phyloP scores from a whole-genome alignment of 2,113 vertebrate species.

The Trogon surrucura region DNA sequence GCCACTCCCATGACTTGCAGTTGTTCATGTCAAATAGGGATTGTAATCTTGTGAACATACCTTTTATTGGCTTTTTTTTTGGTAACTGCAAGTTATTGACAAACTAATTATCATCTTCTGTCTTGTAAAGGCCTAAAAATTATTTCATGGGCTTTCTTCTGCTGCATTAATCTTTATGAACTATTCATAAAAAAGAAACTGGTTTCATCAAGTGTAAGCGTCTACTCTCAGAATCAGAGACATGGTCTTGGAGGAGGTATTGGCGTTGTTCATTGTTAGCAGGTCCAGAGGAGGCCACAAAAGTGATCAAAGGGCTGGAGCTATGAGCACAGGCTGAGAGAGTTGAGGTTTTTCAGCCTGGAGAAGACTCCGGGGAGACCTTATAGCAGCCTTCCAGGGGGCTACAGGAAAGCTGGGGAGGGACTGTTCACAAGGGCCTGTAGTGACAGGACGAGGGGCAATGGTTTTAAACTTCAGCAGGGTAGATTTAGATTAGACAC shows the following conservation, averaged over 20 bases:
- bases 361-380: too few relatives aligned
- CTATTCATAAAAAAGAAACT: neutral
- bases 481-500: too few relatives aligned
- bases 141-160: neutral
- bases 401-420: too few relatives aligned
- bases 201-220: neutral
- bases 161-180: neutral
- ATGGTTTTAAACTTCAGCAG: too few relatives aligned
- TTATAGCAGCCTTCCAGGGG: too few relatives aligned
- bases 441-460: too few relatives aligned
- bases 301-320: too few relatives aligned
- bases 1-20: fast-evolving
- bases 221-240: neutral
- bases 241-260: neutral
- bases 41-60: neutral
- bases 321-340: too few relatives aligned
- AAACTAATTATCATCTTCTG: neutral
- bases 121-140: neutral
- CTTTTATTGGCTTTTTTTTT: neutral
- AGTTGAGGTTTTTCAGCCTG: too few relatives aligned
- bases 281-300: too few relatives aligned
- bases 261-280: neutral
- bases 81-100: neutral
- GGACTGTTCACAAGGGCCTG: too few relatives aligned
- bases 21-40: neutral